Evolutionary conservation across 2,113 vertebrate species (phyloP).

Genomic region (Macrotis lagotis): DNA sequence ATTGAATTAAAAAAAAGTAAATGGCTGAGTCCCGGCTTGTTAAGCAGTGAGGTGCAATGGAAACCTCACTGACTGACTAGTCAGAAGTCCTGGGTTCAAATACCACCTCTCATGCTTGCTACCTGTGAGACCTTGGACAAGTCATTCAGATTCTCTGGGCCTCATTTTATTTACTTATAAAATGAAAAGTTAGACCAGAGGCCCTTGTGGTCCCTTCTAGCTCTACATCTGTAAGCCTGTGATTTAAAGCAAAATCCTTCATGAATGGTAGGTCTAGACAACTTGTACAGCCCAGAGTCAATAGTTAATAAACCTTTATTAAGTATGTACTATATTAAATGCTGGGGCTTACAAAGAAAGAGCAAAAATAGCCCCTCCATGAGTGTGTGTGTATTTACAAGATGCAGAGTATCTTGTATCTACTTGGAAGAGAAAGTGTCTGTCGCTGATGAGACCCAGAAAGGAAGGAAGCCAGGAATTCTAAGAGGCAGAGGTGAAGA

Average conservation of each 20-base stretch:
- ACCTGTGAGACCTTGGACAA: not conserved
- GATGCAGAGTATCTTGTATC: not conserved
- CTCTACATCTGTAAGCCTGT: not conserved
- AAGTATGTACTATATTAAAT: not conserved
- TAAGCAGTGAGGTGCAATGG: not conserved
- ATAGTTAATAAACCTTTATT: not conserved
- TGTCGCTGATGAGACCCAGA: not conserved
- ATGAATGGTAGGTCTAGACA: not conserved
- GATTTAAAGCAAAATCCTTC: not conserved
- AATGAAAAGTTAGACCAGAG: not conserved
- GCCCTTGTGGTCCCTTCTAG: not conserved
- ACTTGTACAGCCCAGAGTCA: not conserved
- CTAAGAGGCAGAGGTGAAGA: not conserved
- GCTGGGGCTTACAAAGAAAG: not conserved
- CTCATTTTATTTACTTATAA: not conserved
- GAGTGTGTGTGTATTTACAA: not conserved
- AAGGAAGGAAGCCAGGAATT: not conserved
- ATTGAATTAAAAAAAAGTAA: no score
- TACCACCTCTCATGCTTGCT: not conserved
- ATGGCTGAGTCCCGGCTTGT: not conserved
- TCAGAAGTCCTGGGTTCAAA: not conserved
- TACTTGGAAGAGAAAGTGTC: not conserved
- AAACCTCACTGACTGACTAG: not conserved
- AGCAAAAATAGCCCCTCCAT: no score
- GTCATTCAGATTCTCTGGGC: not conserved